Evolutionary conservation across 1,140 invertebrate species (phyloP).

Genomic region (Myzus persicae): DNA sequence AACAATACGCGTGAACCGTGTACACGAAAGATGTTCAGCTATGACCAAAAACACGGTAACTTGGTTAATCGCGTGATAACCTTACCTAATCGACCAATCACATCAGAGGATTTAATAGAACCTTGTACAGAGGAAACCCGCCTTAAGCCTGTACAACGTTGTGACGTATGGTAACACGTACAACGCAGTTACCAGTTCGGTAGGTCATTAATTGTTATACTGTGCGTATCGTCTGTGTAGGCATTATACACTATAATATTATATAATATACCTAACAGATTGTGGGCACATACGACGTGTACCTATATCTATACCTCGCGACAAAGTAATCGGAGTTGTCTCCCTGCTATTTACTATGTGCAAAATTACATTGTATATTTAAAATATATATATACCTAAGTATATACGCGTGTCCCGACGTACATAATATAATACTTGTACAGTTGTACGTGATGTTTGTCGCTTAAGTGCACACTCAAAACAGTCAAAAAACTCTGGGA

Average conservation of each 20-base stretch:
- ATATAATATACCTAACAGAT: neutral
- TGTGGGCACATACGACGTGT: neutral
- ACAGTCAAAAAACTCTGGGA: neutral
- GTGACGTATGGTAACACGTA: neutral
- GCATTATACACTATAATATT: neutral
- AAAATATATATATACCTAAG: neutral
- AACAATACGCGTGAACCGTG: no score
- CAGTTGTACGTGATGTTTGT: constrained; percentile 5
- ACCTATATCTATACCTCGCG: no score
- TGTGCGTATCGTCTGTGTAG: neutral
- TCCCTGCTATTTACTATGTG: neutral
- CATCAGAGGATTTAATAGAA: no score
- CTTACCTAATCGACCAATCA: no score
- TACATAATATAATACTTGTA: no score
- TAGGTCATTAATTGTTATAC: constrained; percentile 22
- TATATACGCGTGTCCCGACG: neutral
- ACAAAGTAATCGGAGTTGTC: neutral
- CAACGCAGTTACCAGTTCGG: neutral
- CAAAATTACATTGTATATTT: neutral
- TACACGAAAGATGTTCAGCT: no score
- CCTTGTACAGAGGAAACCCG: no score
- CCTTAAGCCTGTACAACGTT: no score
- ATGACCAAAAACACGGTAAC: no score
- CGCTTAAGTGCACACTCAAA: neutral
- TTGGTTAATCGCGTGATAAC: no score